These are phyloP conservation scores for Ischnura elegans DNA, from an alignment of 2,888 invertebrate species.

Conservation along the genomic window DNA sequence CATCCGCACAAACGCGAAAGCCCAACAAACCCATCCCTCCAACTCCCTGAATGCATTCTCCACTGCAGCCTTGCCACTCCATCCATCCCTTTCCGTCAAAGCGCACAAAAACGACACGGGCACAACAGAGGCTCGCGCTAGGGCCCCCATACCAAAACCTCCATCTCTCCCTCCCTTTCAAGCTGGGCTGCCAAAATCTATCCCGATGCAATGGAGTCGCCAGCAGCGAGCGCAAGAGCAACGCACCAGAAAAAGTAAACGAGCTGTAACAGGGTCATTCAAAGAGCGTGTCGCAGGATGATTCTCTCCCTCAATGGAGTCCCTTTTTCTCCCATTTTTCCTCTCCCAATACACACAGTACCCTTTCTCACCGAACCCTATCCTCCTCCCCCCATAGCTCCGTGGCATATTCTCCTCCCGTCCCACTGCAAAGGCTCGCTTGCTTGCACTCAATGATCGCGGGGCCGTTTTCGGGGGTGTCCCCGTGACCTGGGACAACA, in stretches of 20 bases:
- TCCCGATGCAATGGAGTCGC: background rate
- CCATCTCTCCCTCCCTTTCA: background rate
- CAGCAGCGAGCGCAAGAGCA: background rate
- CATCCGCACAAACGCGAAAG: background rate
- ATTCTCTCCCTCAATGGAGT: background rate
- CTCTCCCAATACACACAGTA: no score
- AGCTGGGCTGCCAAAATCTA: background rate
- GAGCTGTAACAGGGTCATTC: slow-evolving; percentile 47
- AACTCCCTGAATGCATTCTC: background rate
- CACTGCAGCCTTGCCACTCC: background rate
- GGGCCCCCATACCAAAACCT: background rate
- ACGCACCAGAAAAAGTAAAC: slow-evolving; percentile 49
- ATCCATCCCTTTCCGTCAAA: background rate
- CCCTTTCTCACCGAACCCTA: background rate
- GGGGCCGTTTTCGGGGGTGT: no score
- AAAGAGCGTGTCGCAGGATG: background rate
- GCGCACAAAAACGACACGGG: background rate
- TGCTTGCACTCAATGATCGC: background rate
- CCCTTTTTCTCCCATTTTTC: background rate
- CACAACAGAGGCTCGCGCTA: background rate
- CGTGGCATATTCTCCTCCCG: background rate
- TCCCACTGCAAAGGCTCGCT: background rate
- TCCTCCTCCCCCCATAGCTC: background rate
- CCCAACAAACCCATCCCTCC: background rate
- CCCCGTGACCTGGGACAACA: slow-evolving; percentile 16